These are phyloP conservation scores for Oryzias melastigma DNA, from an alignment of 2,113 vertebrate species.

Conservation along the genomic window DNA sequence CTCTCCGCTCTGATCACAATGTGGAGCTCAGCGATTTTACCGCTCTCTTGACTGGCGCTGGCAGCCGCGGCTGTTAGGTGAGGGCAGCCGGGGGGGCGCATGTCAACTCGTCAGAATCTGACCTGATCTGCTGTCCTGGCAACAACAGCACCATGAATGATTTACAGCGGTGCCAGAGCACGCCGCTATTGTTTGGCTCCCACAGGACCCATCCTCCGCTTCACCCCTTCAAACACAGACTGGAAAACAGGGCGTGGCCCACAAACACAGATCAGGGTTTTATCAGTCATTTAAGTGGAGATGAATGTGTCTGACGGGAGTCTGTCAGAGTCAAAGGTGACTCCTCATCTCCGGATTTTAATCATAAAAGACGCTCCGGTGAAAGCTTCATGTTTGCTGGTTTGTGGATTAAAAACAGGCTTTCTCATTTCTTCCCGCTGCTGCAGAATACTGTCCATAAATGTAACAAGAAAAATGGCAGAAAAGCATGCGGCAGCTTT, in stretches of 20 bases:
- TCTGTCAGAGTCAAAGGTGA: constrained; percentile 54
- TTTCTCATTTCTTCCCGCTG: not conserved
- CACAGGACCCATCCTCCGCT: constrained; percentile 46
- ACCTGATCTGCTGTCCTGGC: constrained; percentile 18
- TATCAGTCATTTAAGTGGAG: too few species aligned
- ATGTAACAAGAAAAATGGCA: not conserved
- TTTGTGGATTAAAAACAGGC: constrained; percentile 11
- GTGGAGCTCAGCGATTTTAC: constrained; percentile 38
- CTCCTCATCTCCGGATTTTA: constrained; percentile 47
- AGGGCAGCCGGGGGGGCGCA: constrained; percentile 20
- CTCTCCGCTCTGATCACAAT: constrained; percentile 7
- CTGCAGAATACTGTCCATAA: not conserved
- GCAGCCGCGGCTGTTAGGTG: constrained; percentile 49
- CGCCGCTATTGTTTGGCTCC: constrained; percentile 62
- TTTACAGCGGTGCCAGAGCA: constrained; percentile 41
- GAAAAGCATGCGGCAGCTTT: not conserved
- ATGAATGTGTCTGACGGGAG: constrained; percentile 42
- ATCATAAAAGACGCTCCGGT: constrained; percentile 43
- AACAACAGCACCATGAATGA: constrained; percentile 57
- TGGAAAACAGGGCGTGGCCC: constrained; percentile 45
- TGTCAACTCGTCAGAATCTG: constrained; percentile 32
- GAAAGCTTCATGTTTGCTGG: constrained; percentile 27
- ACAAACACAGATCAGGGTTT: too few species aligned
- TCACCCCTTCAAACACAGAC: constrained; percentile 30
- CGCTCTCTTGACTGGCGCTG: constrained; percentile 53